Evolutionary conservation across 2,888 invertebrate genomes (phyloP), one percentile per base, ranked within the genome.

Genomic region (Campoletis raptor): DNA sequence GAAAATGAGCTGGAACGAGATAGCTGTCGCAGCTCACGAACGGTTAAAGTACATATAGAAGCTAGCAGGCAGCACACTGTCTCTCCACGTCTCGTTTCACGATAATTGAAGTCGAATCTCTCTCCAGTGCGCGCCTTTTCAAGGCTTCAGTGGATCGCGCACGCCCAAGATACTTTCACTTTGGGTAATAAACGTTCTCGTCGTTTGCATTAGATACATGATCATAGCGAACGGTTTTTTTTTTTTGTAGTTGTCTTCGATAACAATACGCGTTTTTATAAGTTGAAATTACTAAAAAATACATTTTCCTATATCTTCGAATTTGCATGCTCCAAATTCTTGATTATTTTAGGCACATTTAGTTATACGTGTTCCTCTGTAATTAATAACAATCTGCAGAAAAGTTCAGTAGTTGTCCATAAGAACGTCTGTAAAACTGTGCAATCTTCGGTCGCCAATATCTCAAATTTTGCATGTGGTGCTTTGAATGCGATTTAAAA

Each of bases 41-140:
- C 7, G n/a, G 48, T n/a, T 48, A 48, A 18, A n/a, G 18, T 48
- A 48, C 18, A 4, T 5, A 48, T 48, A n/a, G 48, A 48, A 48
- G 48, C 48, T 48, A n/a, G 18, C 15, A 15, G 18, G 18, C 48
- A 48, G 48, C 48, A 48, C 48, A 48, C 48, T 48, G 48, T 48
- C 18, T 48, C n/a, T 48, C 48, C 48, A 42, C 48, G 48, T n/a
- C 48, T 48, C 40, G 10, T 69, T 69, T 45, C 40, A 54, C 45
- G 57, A 81, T 67, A 85, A 85, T 85, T 81, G 72, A 77, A 70
- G 72, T 69, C 42, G 40, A 37, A 61, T 52, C 30, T 79, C 66
- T 61, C 57, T 12, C n/a, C n/a, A 24, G 54, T 9, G 6, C 21
- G 42, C 42, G 12, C 12, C 10, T 42, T 85, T 81, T 72, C 70